Evolutionary conservation across 2,797 vertebrate species (phyloP).

Genomic region (Amblyopsis hoosieri): DNA sequence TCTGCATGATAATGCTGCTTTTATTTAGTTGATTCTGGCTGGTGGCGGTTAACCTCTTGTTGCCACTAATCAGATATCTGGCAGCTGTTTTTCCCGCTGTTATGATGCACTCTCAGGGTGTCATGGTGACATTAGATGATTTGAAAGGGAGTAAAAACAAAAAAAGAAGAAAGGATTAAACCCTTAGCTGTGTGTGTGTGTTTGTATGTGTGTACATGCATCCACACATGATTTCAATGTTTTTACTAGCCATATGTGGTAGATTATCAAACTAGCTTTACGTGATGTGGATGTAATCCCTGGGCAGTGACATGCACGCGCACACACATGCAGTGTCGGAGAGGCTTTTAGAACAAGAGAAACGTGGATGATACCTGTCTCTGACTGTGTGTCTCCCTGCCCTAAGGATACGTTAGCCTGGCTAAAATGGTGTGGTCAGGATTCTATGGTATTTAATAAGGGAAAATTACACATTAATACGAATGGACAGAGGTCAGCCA

Average conservation of each 20-base stretch:
- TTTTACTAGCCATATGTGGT: conserved; percentile 65
- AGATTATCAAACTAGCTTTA: conserved; percentile 64
- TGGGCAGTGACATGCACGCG: conserved; percentile 7
- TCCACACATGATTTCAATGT: conserved; percentile 31
- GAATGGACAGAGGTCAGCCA: conserved; percentile 60
- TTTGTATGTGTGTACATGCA: background rate
- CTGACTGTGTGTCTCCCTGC: conserved; percentile 6
- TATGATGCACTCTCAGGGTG: too few species aligned
- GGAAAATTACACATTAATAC: conserved; percentile 46
- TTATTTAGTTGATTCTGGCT: conserved; percentile 8
- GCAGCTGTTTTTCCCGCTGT: conserved; percentile 1
- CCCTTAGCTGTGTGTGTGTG: background rate
- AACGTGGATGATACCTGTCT: conserved; percentile 12
- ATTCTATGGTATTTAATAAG: conserved; percentile 44
- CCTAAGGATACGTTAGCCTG: conserved; percentile 24
- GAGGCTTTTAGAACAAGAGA: conserved; percentile 19
- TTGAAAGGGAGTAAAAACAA: too few species aligned
- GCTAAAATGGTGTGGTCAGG: conserved; percentile 30
- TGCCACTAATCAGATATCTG: conserved; percentile 11
- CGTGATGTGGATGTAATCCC: conserved; percentile 55
- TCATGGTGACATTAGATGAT: too few species aligned
- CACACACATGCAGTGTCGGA: conserved; percentile 44
- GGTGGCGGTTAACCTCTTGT: background rate
- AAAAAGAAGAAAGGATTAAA: background rate
- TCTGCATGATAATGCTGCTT: background rate